Base-by-base conservation (phyloP, 1,140 invertebrate genomes). In the Gryllus bimaculatus region DNA sequence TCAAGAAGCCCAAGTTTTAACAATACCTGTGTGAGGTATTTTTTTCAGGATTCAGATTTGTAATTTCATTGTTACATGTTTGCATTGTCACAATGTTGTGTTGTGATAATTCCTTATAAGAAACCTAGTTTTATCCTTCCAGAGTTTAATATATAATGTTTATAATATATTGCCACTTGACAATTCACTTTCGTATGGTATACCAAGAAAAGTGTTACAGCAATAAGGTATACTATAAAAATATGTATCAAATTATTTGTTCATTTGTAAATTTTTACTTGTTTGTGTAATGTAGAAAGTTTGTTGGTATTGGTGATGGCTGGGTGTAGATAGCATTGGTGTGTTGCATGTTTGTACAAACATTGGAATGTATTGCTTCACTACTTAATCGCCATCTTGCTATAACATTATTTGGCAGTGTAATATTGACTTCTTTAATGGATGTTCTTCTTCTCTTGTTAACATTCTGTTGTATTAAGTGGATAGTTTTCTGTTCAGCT, bases 271-370 rank as follows among this genome's bases (percentile, higher is more conserved):
- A 13, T 66, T 66, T 54, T 66, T 66, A 66, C 54, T 66, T 66
- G 54, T 66, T 66, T 18, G 10, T 66, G 54, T 66, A 18, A 66
- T 13, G 54, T 66, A 66, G 54, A 3, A 66, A 66, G 54, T 66
- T 66, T 66, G 54, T 66, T 66, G 54, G 18, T 66, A 66, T 66
- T 66, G 54, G 54, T 66, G 54, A 66, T 66, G 54, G 54, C 54
- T 66, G 54, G 54, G 54, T 66, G 54, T 66, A 66, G 54, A 66
- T 66, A 66, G 54, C 54, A 18, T 66, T 66, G 54, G 18, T 66
- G 54, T 66, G 54, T 18, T 66, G 54, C 54, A 66, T 66, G 54
- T 66, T 10, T 66, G 54, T 66, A 13, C 18, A 66, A 18, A 66
- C 7, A 66, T 10, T 66, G 54, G 54, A 66, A 66, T 66, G 54